Percentiles rank a stretch among this genome's conserved stretches.
Conservation (phyloP, 2,888 invertebrate genomes). For the Andrena minutula region DNA sequence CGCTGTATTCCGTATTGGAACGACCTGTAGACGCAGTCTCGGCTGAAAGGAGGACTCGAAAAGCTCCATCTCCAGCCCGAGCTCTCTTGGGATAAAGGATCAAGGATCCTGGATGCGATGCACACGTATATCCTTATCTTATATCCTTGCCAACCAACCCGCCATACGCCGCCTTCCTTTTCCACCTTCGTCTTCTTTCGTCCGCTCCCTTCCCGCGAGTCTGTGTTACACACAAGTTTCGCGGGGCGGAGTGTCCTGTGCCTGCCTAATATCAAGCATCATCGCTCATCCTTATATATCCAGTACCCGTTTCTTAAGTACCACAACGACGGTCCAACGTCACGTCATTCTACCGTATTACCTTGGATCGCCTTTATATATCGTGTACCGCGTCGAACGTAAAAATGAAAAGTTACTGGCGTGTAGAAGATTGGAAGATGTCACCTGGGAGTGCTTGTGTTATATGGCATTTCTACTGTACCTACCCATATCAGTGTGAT, state of each 20-base stretch:
- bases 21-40: constrained; percentile 68
- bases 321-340: constrained; percentile 49
- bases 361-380: constrained; percentile 41
- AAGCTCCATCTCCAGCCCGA: constrained; percentile 76
- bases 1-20: constrained; percentile 44
- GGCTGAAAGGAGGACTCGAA: constrained; percentile 77
- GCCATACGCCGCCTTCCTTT: constrained; percentile 48
- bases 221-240: constrained; percentile 70
- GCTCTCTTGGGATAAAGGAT: constrained; percentile 80
- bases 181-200: constrained; percentile 45
- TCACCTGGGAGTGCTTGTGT: background rate
- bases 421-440: background rate
- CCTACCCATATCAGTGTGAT: too few relatives aligned
- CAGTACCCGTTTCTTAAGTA: constrained; percentile 63
- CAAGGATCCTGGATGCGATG: constrained; percentile 78
- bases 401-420: background rate
- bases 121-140: constrained; percentile 80
- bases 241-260: constrained; percentile 74
- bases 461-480: too few relatives aligned
- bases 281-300: constrained; percentile 78
- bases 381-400: background rate
- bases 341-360: constrained; percentile 49
- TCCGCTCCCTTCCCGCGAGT: constrained; percentile 58
- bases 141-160: constrained; percentile 74
- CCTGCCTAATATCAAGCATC: constrained; percentile 82